Base-by-base conservation (phyloP, 2,888 invertebrate species). In the Hermaeophaga mercurialis region DNA sequence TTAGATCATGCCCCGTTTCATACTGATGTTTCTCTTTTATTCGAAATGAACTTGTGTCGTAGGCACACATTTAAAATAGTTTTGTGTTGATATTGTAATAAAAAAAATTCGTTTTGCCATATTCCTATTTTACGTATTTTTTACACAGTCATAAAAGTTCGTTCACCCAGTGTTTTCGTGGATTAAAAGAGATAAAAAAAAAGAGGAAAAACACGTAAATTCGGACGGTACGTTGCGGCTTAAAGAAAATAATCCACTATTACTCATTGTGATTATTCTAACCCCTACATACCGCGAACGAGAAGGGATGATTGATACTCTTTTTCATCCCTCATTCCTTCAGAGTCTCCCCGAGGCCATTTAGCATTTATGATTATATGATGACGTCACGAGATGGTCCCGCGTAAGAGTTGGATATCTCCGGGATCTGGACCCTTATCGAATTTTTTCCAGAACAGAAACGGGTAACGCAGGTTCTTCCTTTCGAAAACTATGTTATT, bases 291-390 rank as follows among this genome's bases (percentile, higher is more conserved):
- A 48, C 28, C 38, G 28, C 38, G 38, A 39, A 48, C 48, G 18
- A 19, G 18, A 46, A 44, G 17, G 19, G 33, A 33, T 46, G 46
- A 46, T 46, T 46, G 46, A 33, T 46, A 46, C 12, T 9, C n/a
- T 33, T 31, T 19, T 41, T 41, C 41, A 41, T 49, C 38, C 39
- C 24, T 18, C 28, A 12, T 48, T 48, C n/a, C 18, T 31, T 26
- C 28, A 36, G 4, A 39, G 24, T 19, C 15, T 26, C 28, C 49
- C 39, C 14, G 26, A 34, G 45, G 34, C 39, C 59, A 63, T 65
- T 63, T 56, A 61, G 62, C 62, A 63, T 63, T 65, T 63, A 63
- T 65, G 59, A 62, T 62, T 56, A 63, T 62, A 46, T 56, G 53
- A 63, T 61, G 65, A 62, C 59, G 61, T 58, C 62, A 62, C 57